A percentile compares a stretch with the other conserved stretches of the same genome.
phyloP scores from a whole-genome alignment of 2,113 vertebrate species.

The Equus quagga region DNA sequence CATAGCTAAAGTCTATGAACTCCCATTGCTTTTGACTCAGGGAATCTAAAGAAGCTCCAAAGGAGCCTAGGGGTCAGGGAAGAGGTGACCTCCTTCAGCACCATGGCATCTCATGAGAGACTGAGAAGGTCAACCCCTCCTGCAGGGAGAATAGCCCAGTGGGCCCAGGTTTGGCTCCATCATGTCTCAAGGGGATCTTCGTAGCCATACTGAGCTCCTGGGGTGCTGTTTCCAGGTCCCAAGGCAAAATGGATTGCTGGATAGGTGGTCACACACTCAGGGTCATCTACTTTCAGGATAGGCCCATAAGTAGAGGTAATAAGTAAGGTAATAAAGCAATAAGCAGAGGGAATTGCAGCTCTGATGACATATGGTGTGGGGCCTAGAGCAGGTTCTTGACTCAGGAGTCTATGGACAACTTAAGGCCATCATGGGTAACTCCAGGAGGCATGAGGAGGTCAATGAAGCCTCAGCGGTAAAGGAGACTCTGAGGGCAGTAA shows the following conservation, averaged over 20 bases:
- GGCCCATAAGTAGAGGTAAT: background rate
- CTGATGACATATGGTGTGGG: background rate
- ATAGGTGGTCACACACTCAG: background rate
- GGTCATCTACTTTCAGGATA: background rate
- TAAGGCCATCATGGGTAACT: background rate
- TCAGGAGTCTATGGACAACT: no score
- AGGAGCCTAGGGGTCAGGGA: background rate
- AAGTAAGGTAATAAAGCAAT: no score
- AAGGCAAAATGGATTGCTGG: background rate
- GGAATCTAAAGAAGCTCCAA: background rate
- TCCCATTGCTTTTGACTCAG: background rate
- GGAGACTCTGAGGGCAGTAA: background rate
- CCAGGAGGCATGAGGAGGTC: background rate
- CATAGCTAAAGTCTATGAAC: background rate
- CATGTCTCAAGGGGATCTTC: background rate
- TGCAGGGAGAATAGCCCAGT: no score
- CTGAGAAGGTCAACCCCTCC: background rate
- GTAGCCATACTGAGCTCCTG: no score
- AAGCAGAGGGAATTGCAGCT: background rate
- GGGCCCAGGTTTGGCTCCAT: background rate
- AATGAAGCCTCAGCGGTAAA: background rate
- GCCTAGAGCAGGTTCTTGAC: no score
- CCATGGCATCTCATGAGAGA: background rate
- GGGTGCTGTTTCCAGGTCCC: background rate
- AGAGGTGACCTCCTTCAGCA: background rate